Evolutionary conservation across 2,888 invertebrate genomes (phyloP), one percentile per base, ranked within the genome.

Genomic region (Isoperla grammatica): DNA sequence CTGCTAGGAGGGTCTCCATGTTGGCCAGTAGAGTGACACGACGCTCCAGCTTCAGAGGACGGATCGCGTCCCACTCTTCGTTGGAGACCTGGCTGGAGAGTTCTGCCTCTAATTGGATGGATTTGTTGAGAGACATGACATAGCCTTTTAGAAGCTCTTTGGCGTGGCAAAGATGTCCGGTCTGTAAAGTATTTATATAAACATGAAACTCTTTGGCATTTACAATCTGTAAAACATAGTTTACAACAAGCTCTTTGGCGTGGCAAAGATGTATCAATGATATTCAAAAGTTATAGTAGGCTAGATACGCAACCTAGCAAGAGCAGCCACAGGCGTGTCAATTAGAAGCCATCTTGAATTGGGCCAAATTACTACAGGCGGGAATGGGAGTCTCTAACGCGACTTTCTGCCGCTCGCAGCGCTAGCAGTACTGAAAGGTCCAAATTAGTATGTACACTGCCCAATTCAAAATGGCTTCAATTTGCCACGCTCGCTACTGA

Each of bases 11-110:
- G 43, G 64, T 66, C 76, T 84, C 84, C 71, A 90, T 81, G 67
- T 81, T 82, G 17, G 77, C 78, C 1, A 90, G 71, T 37, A 91
- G 77, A 64, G 81, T 81, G 35, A 78, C 75, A 62, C 84, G 79
- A 65, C 87, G 78, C 66, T 88, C 86, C 6, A 74, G 67, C 71
- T 88, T 88, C 1, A 81, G 82, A 0, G 87, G 84, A 65, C 86
- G 80, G 63, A 90, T 84, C 0, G 87, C 83, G 68, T 91, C 89
- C 87, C 90, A 92, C 75, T 92, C 90, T 71, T 91, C 91, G 66
- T 89, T 88, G 0, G 88, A 90, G 2, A 90, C 86, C 71, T 86
- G 85, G 1, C 83, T 81, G 4, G 87, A 86, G 40, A 87, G 78
- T 23, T 87, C 84, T 56, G 82, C 78, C 74, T 92, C 90, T 42